Evolutionary conservation across 2,888 invertebrate genomes (phyloP).

Genomic region (Linnaemya tessellans): DNA sequence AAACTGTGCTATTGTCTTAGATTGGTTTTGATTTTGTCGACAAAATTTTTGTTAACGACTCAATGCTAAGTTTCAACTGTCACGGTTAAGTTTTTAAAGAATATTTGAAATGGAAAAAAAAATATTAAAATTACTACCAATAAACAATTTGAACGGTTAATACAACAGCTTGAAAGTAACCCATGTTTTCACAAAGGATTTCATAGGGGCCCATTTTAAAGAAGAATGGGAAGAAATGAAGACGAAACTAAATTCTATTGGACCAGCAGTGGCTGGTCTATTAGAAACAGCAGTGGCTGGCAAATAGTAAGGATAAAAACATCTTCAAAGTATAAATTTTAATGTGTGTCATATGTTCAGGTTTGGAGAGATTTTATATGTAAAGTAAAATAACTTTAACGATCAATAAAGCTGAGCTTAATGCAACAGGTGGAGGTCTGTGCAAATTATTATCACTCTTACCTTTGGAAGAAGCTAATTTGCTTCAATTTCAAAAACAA

Average conservation of each 20-base stretch:
- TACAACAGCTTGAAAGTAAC: background rate
- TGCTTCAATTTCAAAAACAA: slow-evolving; percentile 4
- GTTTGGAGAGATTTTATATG: slow-evolving; percentile 32
- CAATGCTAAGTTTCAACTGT: background rate
- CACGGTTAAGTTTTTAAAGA: slow-evolving; percentile 1
- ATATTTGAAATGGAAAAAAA: slow-evolving; percentile 29
- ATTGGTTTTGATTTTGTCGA: slow-evolving; percentile 22
- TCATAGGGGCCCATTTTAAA: slow-evolving; percentile 27
- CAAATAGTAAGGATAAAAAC: slow-evolving; percentile 21
- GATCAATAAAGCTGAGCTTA: slow-evolving; percentile 29
- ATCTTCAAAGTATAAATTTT: background rate
- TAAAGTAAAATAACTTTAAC: background rate
- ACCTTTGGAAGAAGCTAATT: slow-evolving; percentile 27
- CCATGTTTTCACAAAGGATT: slow-evolving; percentile 13
- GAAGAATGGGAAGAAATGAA: slow-evolving; percentile 4
- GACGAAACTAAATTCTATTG: too few species aligned
- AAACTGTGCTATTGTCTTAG: background rate
- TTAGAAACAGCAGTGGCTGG: slow-evolving; percentile 40
- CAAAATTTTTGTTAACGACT: slow-evolving; percentile 10
- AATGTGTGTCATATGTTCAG: background rate
- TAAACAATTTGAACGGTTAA: background rate
- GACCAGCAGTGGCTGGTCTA: too few species aligned
- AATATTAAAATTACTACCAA: background rate
- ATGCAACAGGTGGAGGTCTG: too few species aligned
- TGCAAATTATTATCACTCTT: background rate